Percentiles rank a stretch among this genome's conserved stretches.
Conservation (phyloP, 2,113 vertebrate species). For the Sylvilagus bachmani region DNA sequence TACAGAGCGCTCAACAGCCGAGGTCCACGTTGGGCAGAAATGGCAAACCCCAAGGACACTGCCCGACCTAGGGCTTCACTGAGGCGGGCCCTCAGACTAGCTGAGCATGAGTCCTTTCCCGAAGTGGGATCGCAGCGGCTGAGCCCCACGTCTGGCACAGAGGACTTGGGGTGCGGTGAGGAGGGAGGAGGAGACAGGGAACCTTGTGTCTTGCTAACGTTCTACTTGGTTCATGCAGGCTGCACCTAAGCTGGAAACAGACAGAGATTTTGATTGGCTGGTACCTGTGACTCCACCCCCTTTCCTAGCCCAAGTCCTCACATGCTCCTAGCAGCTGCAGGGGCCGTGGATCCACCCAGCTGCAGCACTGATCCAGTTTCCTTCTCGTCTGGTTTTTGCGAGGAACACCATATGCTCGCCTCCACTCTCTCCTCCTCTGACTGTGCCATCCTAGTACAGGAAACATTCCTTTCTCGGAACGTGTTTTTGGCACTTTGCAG, state of each 20-base stretch:
- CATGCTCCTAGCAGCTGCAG: background rate
- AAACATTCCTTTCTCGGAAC: conserved; percentile 14
- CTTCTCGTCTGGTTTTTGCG: background rate
- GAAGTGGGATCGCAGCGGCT: background rate
- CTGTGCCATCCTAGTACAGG: background rate
- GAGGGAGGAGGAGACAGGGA: conserved; percentile 13
- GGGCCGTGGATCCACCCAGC: conserved; percentile 2
- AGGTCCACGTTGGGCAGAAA: background rate
- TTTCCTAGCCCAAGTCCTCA: background rate
- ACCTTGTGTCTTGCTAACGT: background rate
- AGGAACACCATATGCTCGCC: background rate
- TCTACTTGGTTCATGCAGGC: background rate
- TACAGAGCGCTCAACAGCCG: background rate
- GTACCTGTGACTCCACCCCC: background rate
- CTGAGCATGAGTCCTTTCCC: background rate
- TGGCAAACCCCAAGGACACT: background rate
- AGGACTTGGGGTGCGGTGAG: background rate
- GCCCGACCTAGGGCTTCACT: background rate
- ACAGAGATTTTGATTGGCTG: background rate
- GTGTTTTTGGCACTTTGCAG: background rate
- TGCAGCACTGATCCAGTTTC: background rate
- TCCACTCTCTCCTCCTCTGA: background rate
- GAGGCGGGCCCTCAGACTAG: background rate
- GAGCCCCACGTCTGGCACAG: background rate
- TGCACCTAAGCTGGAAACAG: background rate